Evolutionary conservation across 2,888 invertebrate species (phyloP).

Genomic region (Parapristionchus giblindavisi): DNA sequence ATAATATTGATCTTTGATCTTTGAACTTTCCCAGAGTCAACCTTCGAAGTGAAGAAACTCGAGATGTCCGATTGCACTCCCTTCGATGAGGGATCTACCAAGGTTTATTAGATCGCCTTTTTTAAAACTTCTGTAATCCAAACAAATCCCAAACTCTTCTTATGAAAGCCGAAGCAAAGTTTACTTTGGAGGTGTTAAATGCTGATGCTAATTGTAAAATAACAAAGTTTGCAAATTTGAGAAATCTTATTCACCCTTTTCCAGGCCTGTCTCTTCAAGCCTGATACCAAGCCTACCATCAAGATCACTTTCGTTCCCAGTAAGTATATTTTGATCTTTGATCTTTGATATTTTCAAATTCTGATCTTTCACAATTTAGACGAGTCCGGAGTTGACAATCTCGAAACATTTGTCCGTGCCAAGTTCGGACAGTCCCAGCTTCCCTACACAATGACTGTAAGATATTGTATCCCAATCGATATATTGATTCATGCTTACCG

Average conservation of each 20-base stretch:
- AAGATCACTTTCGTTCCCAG: slow-evolving; percentile 25
- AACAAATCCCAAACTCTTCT: not conserved
- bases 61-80: slow-evolving; percentile 9
- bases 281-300: slow-evolving; percentile 28
- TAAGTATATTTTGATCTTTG: slow-evolving; percentile 27
- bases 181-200: slow-evolving; percentile 20
- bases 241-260: not conserved
- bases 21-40: slow-evolving; percentile 4
- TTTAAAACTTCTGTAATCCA: not conserved
- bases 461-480: not conserved
- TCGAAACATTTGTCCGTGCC: slow-evolving; percentile 10
- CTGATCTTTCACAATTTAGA: slow-evolving; percentile 30
- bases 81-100: not conserved
- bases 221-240: not conserved
- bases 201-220: not conserved
- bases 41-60: slow-evolving; percentile 8
- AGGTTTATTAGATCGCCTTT: not conserved
- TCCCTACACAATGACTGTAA: slow-evolving; percentile 4
- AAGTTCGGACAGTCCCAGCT: slow-evolving; percentile 20
- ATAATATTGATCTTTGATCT: not conserved
- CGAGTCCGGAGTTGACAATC: not conserved
- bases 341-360: slow-evolving; percentile 29
- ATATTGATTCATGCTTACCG: not conserved
- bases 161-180: not conserved
- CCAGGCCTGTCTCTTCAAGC: slow-evolving; percentile 27